Evolutionary conservation across 2,888 invertebrate genomes (phyloP).

Genomic region (Tillus elongatus): DNA sequence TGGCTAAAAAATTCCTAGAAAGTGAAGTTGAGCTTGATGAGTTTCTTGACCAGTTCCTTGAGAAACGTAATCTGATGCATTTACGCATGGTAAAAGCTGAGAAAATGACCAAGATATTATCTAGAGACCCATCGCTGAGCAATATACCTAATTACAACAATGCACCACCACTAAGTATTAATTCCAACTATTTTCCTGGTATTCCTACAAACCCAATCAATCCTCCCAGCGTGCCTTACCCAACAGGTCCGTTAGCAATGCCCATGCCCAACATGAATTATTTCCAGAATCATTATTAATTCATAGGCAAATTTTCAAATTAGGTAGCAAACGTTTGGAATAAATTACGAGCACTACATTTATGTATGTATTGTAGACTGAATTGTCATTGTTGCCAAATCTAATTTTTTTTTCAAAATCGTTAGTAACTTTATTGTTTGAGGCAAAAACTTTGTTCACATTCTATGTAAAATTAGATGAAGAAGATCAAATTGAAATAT

Average conservation of each 20-base stretch:
- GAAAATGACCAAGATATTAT: constrained; percentile 73
- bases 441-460: too few species aligned
- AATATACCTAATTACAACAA: constrained; percentile 37
- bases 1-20: constrained; percentile 71
- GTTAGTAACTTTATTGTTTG: too few species aligned
- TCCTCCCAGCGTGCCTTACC: constrained; percentile 50
- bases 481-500: not conserved
- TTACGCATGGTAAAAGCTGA: constrained; percentile 84
- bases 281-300: constrained; percentile 36
- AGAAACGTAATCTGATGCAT: constrained; percentile 67
- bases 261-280: constrained; percentile 54
- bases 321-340: too few species aligned
- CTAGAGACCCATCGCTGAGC: constrained; percentile 32
- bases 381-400: too few species aligned
- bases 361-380: too few species aligned
- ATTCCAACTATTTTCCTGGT: constrained; percentile 43
- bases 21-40: constrained; percentile 65
- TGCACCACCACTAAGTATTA: constrained; percentile 37
- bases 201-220: constrained; percentile 26
- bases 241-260: constrained; percentile 65
- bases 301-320: too few species aligned
- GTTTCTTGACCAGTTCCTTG: constrained; percentile 77
- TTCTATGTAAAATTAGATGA: too few species aligned
- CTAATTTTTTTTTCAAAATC: too few species aligned
- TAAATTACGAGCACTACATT: too few species aligned